Evolutionary conservation across 1,140 invertebrate species (phyloP).

Genomic region (Epicauta chinensis): DNA sequence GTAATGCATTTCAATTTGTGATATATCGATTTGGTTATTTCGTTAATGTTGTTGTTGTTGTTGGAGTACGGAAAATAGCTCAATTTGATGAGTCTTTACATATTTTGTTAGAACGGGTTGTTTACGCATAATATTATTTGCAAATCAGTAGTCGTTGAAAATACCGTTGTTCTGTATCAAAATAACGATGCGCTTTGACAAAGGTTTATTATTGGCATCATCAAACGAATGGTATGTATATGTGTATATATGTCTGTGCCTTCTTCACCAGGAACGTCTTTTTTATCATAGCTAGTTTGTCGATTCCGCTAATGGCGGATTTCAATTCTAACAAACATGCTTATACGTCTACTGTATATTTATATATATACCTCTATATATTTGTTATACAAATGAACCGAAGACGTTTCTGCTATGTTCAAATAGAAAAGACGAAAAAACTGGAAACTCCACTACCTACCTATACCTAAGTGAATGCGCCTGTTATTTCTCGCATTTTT

Average conservation of each 20-base stretch:
- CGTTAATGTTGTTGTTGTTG: too few species aligned
- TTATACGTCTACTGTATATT: constrained; percentile 15
- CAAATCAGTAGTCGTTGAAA: constrained; percentile 13
- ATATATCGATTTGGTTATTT: too few species aligned
- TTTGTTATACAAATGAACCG: constrained; percentile 23
- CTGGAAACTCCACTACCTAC: constrained; percentile 7
- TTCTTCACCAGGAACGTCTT: constrained; percentile 7
- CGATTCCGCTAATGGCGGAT: constrained; percentile 21
- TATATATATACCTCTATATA: background rate
- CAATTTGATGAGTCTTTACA: too few species aligned
- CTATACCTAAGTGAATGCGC: background rate
- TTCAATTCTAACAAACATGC: constrained; percentile 20
- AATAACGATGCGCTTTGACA: constrained; percentile 25
- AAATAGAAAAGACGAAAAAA: constrained; percentile 5
- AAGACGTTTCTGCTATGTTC: constrained; percentile 14
- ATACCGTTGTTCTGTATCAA: constrained; percentile 12
- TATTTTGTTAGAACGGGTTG: background rate
- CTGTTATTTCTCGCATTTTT: background rate
- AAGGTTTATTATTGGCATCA: constrained; percentile 25
- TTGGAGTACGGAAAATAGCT: too few species aligned
- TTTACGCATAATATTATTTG: constrained; percentile 11
- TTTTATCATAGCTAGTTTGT: constrained; percentile 20
- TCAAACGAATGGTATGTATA: constrained; percentile 16
- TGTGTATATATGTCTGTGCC: background rate
- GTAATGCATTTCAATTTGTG: too few species aligned